These are phyloP conservation scores for Lepidonotus clava DNA, from an alignment of 2,888 invertebrate genomes.

Conservation along the genomic window DNA sequence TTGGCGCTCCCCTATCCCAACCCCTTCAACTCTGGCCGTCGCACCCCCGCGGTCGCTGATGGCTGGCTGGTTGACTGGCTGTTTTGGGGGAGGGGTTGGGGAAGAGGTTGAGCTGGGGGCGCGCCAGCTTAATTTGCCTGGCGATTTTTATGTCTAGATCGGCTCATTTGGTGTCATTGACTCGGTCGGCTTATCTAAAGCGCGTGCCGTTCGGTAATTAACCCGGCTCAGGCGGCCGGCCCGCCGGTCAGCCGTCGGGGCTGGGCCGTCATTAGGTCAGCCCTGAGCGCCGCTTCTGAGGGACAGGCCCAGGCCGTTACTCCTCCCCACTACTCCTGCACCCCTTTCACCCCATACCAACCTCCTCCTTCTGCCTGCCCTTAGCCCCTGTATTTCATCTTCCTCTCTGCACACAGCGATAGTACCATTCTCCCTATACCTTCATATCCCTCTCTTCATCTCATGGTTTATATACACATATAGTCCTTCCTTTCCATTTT, in stretches of 20 bases:
- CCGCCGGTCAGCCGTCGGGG: not conserved
- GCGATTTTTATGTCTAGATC: constrained; percentile 47
- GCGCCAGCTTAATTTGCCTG: constrained; percentile 46
- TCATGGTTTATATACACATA: not conserved
- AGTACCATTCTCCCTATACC: not conserved
- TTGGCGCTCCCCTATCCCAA: not conserved
- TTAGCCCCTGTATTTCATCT: too few relatives aligned
- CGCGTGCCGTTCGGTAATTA: constrained; percentile 41
- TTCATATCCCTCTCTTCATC: not conserved
- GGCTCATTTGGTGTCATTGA: constrained; percentile 44
- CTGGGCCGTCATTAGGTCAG: constrained; percentile 23
- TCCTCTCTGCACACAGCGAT: too few relatives aligned
- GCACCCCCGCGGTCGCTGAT: not conserved
- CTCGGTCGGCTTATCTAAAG: constrained; percentile 46
- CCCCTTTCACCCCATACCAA: too few relatives aligned
- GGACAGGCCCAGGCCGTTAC: too few relatives aligned
- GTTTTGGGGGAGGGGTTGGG: not conserved
- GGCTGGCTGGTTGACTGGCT: not conserved
- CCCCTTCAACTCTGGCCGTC: not conserved
- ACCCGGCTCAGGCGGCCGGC: not conserved
- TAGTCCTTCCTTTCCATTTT: not conserved
- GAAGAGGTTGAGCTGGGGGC: not conserved
- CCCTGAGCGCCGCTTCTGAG: not conserved
- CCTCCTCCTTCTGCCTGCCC: too few relatives aligned
- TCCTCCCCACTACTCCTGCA: too few relatives aligned